A percentile compares a stretch with the other conserved stretches of the same genome.
Evolutionary conservation across 2,888 invertebrate species (phyloP).

Genomic region (Clitarchus hookeri): DNA sequence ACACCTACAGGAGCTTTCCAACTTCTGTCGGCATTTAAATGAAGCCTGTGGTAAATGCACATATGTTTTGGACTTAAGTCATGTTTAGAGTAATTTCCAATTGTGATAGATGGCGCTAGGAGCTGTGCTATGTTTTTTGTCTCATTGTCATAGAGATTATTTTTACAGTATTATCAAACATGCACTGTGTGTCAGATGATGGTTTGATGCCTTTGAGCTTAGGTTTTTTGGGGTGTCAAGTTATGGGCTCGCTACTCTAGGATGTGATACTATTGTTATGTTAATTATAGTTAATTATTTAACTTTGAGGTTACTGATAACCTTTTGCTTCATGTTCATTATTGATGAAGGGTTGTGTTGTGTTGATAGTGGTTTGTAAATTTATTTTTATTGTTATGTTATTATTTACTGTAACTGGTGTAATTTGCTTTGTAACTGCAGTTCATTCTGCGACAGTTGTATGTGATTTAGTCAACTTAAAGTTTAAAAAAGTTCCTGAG

Average conservation of each 20-base stretch:
- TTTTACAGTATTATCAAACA: slow-evolving; percentile 44
- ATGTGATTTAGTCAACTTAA: slow-evolving; percentile 45
- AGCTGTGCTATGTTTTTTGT: slow-evolving; percentile 32
- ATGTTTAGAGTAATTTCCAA: slow-evolving; percentile 36
- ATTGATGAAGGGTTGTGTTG: slow-evolving; percentile 40
- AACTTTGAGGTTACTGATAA: slow-evolving; percentile 23
- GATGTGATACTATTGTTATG: slow-evolving; percentile 14
- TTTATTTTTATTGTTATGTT: slow-evolving; percentile 28
- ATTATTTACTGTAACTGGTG: slow-evolving; percentile 33
- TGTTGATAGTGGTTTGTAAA: slow-evolving; percentile 28
- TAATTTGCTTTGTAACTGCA: slow-evolving; percentile 28
- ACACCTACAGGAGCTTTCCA: slow-evolving; percentile 40
- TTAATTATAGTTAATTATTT: slow-evolving; percentile 16
- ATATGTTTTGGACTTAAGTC: background rate
- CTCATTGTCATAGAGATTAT: slow-evolving; percentile 43
- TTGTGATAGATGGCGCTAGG: slow-evolving; percentile 38
- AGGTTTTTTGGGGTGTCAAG: background rate
- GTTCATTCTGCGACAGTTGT: slow-evolving; percentile 30
- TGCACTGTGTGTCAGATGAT: slow-evolving; percentile 36
- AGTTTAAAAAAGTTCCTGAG: slow-evolving; percentile 44
- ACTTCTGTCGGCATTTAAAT: slow-evolving; percentile 11
- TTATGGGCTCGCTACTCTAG: slow-evolving; percentile 7
- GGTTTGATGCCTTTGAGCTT: slow-evolving; percentile 27
- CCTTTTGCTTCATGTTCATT: slow-evolving; percentile 41
- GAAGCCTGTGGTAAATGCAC: slow-evolving; percentile 34